Percentiles rank a stretch among this genome's conserved stretches.
Evolutionary conservation across 2,113 vertebrate genomes (phyloP).

Genomic region (Colossoma macropomum): DNA sequence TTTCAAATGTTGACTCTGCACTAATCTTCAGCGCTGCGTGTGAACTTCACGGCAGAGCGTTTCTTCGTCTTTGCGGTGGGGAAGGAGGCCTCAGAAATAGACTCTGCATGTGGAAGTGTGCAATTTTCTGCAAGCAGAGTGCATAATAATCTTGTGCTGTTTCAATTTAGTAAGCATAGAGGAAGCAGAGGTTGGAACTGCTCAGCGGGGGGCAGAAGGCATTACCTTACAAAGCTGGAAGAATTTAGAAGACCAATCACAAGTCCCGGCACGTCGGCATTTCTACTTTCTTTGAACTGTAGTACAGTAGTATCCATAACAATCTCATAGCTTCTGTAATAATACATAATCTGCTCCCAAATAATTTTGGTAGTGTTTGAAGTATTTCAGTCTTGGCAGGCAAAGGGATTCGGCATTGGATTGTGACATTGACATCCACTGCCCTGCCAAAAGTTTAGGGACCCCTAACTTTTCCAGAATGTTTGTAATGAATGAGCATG

Average conservation of each 20-base stretch:
- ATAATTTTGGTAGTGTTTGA: background rate
- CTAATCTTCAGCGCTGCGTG: slow-evolving; percentile 24
- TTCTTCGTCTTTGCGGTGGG: background rate
- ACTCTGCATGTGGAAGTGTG: background rate
- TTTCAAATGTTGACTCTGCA: slow-evolving; percentile 7
- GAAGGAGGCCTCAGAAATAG: background rate
- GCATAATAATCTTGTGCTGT: slow-evolving; percentile 22
- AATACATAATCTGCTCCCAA: background rate
- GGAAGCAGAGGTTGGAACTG: background rate
- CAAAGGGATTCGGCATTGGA: background rate
- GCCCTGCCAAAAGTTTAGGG: background rate
- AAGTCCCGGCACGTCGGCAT: slow-evolving; percentile 6
- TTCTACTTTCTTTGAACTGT: background rate
- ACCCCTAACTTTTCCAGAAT: background rate
- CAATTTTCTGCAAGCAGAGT: background rate
- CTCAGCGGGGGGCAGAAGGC: slow-evolving; percentile 14
- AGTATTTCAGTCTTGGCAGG: background rate
- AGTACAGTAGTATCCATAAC: slow-evolving; percentile 8
- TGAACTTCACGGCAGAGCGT: background rate
- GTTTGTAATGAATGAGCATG: too few relatives aligned
- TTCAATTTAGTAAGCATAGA: slow-evolving; percentile 17
- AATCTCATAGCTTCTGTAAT: slow-evolving; percentile 5
- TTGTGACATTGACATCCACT: background rate
- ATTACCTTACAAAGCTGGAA: slow-evolving; percentile 3
- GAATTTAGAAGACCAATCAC: background rate